Percentiles rank a stretch among this genome's conserved stretches.
phyloP scores from a whole-genome alignment of 2,797 vertebrate species.

The Danio aesculapii region DNA sequence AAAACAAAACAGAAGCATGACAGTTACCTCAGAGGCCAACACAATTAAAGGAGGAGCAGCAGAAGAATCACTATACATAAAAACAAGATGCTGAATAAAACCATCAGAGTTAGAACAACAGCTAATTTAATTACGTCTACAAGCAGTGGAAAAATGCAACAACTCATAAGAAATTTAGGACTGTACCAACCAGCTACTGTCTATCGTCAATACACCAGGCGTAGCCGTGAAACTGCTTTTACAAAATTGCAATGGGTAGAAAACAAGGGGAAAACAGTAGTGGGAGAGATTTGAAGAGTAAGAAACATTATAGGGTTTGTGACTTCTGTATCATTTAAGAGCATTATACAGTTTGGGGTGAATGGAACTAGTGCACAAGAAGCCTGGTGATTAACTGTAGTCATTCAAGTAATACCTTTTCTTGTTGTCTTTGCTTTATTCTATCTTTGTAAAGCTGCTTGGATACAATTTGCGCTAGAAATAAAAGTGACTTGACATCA shows the following conservation, averaged over 20 bases:
- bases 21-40: background rate
- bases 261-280: background rate
- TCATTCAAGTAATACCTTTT: background rate
- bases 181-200: background rate
- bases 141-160: conserved; percentile 1
- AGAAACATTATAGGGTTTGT: background rate
- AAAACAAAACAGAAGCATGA: background rate
- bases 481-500: no score
- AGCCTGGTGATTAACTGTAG: background rate
- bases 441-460: no score
- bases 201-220: background rate
- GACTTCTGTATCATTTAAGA: background rate
- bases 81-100: background rate
- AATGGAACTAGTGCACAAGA: background rate
- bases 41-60: background rate
- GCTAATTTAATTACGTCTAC: background rate
- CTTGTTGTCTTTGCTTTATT: no score
- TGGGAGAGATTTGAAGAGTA: background rate
- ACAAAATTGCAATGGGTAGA: no score
- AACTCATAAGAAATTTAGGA: background rate
- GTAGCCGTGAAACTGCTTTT: background rate
- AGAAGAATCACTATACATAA: background rate
- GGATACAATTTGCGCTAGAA: no score
- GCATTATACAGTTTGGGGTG: background rate
- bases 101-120: background rate